Conservation (phyloP, 2,113 vertebrate species). For the Zingel zingel region DNA sequence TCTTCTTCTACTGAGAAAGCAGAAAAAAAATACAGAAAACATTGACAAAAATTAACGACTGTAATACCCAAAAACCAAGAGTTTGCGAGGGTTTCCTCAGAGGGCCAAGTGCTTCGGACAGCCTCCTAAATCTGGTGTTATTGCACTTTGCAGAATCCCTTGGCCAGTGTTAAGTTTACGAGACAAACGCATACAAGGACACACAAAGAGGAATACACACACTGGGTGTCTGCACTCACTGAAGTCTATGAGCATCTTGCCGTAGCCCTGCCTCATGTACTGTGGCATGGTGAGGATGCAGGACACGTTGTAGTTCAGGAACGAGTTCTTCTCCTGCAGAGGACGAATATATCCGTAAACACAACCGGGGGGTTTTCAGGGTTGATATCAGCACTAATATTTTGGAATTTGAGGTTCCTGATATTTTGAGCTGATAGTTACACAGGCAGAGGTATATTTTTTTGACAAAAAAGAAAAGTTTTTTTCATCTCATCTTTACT, state of each 20-base stretch:
- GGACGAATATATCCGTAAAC: neutral
- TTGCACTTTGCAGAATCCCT: neutral
- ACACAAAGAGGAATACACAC: neutral
- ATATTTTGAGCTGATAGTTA: neutral
- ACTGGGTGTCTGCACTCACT: conserved; percentile 84
- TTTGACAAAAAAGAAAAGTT: neutral
- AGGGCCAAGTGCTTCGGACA: conserved; percentile 4
- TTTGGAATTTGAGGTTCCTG: neutral
- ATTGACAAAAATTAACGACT: neutral
- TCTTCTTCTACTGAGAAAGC: neutral
- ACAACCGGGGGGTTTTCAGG: neutral
- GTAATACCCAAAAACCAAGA: neutral
- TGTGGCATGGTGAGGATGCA: conserved; percentile 93
- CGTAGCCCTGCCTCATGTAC: conserved; percentile 92
- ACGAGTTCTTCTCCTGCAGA: conserved; percentile 91
- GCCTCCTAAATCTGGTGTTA: conserved; percentile 25
- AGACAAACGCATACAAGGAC: neutral
- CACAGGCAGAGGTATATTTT: neutral
- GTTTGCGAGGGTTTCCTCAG: neutral
- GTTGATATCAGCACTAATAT: neutral
- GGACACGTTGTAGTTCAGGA: conserved; percentile 93
- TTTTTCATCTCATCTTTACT: neutral
- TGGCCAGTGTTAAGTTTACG: neutral
- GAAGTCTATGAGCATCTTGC: conserved; percentile 95
- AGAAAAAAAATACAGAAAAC: neutral